phyloP scores from a whole-genome alignment of 2,888 invertebrate genomes.

The Drosophila antonietae region DNA sequence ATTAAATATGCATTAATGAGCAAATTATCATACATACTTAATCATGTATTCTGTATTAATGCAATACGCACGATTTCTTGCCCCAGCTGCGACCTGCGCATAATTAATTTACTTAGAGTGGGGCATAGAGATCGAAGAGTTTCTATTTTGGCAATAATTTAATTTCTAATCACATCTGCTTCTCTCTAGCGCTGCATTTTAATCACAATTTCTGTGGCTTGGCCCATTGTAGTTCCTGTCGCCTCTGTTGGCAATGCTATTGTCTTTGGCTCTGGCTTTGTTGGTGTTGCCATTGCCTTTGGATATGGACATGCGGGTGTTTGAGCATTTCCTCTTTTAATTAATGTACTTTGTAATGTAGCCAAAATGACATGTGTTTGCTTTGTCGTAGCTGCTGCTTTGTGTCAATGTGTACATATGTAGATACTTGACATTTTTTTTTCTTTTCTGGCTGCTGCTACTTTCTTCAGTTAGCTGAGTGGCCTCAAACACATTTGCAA shows the following conservation, averaged over 20 bases:
- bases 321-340: conserved; percentile 65
- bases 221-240: conserved; percentile 40
- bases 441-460: conserved; percentile 9
- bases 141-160: too few species aligned
- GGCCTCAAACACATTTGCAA: background rate
- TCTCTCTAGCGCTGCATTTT: conserved; percentile 33
- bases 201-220: conserved; percentile 38
- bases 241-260: conserved; percentile 29
- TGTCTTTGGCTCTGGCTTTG: conserved; percentile 19
- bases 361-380: conserved; percentile 70
- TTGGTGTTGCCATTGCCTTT: conserved; percentile 2
- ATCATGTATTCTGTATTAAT: conserved; percentile 42
- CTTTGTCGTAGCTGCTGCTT: conserved; percentile 44
- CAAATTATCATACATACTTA: conserved; percentile 73
- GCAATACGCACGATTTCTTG: background rate
- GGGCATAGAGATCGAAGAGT: background rate
- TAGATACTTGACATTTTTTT: background rate
- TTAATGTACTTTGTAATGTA: conserved; percentile 70
- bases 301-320: conserved; percentile 19
- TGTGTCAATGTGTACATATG: conserved; percentile 17
- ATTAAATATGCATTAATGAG: conserved; percentile 78
- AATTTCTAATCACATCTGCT: background rate
- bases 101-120: conserved; percentile 64
- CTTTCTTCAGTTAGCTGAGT: conserved; percentile 3
- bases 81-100: conserved; percentile 41